phyloP scores from a whole-genome alignment of 1,140 invertebrate genomes.

The Drosophila leontia region DNA sequence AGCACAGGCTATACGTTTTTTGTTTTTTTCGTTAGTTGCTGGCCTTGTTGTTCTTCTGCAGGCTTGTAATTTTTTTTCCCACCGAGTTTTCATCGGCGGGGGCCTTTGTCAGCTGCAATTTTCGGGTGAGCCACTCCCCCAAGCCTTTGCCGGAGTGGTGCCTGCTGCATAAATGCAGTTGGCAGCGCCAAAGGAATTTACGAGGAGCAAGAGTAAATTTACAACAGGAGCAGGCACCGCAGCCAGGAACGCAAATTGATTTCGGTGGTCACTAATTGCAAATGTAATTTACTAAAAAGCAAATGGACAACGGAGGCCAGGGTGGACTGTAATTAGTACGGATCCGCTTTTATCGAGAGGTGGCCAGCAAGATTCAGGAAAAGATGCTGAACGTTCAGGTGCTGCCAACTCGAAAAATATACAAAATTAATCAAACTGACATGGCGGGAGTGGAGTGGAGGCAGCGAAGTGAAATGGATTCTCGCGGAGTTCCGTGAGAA shows the following conservation, averaged over 20 bases:
- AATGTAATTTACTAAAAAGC: conserved; percentile 69
- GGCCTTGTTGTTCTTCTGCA: conserved; percentile 23
- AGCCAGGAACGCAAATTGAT: conserved; percentile 66
- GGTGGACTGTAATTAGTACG: conserved; percentile 54
- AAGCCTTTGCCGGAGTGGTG: too few relatives aligned
- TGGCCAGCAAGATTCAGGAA: conserved; percentile 4
- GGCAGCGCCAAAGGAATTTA: conserved; percentile 71
- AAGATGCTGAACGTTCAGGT: conserved; percentile 42
- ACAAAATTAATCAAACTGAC: conserved; percentile 71
- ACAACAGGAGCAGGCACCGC: conserved; percentile 41
- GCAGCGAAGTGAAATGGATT: conserved; percentile 8
- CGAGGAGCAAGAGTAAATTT: conserved; percentile 67
- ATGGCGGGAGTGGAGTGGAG: conserved; percentile 5
- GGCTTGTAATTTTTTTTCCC: conserved; percentile 11
- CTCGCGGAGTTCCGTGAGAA: conserved; percentile 43
- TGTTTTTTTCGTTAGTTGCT: conserved; percentile 7
- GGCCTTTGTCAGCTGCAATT: conserved; percentile 52
- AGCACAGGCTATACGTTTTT: conserved; percentile 16
- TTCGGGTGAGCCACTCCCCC: conserved; percentile 20
- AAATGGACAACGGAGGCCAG: conserved; percentile 11
- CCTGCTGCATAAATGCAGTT: conserved; percentile 77
- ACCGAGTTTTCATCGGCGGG: not conserved
- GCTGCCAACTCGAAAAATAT: conserved; percentile 45
- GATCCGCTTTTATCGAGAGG: not conserved
- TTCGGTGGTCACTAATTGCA: conserved; percentile 68